Conservation (phyloP, 2,888 invertebrate species). For the Drosophila trichaetosa region DNA sequence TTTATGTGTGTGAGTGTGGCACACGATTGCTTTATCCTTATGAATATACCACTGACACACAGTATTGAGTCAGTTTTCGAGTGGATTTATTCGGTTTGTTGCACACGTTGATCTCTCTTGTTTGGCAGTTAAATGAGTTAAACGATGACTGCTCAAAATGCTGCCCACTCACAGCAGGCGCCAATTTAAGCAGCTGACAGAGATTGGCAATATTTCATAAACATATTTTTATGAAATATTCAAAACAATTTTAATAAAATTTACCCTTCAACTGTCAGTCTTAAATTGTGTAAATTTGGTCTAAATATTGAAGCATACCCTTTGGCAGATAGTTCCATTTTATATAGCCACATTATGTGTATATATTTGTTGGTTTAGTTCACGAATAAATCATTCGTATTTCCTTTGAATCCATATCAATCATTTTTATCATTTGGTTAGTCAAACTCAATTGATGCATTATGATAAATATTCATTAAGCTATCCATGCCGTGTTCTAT, state of each 20-base stretch:
- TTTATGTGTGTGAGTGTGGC: slow-evolving; percentile 47
- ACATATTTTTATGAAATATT: background rate
- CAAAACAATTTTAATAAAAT: background rate
- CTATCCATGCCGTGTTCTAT: slow-evolving; percentile 23
- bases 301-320: background rate
- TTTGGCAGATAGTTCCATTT: background rate
- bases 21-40: background rate
- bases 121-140: slow-evolving; percentile 59
- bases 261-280: background rate
- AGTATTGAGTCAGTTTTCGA: background rate
- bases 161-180: slow-evolving; percentile 1
- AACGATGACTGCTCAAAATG: slow-evolving; percentile 30
- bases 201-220: background rate
- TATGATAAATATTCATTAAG: slow-evolving; percentile 32
- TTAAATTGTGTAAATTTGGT: background rate
- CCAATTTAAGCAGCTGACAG: background rate
- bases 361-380: background rate
- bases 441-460: slow-evolving; percentile 8
- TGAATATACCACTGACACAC: background rate
- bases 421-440: slow-evolving; percentile 10
- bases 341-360: background rate
- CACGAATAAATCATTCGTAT: background rate
- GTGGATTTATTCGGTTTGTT: slow-evolving; percentile 17
- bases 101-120: slow-evolving; percentile 21
- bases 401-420: background rate